phyloP scores from a whole-genome alignment of 2,797 vertebrate genomes.

The Urophycis tenuis region DNA sequence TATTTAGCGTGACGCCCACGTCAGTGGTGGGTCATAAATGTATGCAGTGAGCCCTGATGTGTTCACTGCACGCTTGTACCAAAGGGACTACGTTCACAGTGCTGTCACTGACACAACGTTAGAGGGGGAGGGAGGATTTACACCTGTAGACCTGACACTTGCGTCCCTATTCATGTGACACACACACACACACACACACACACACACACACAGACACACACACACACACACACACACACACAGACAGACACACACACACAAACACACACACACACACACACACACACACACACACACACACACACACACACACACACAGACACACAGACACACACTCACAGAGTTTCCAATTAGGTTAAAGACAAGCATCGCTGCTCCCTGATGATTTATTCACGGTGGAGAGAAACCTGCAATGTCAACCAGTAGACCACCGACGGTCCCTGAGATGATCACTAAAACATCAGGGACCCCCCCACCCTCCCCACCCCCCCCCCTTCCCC shows the following conservation, averaged over 20 bases:
- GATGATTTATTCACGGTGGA: neutral
- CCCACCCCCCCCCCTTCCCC: no score
- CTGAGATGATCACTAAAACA: neutral
- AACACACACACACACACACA: neutral
- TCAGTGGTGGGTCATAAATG: neutral
- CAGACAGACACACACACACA: neutral
- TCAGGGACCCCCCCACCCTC: neutral
- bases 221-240: neutral
- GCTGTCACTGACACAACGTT: neutral
- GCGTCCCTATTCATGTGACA: no score
- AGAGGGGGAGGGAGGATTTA: neutral
- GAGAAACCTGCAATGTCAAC: neutral
- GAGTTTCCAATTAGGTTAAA: constrained; percentile 42
- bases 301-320: neutral
- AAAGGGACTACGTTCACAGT: neutral
- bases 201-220: neutral
- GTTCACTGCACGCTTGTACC: neutral
- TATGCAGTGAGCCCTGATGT: neutral
- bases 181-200: neutral
- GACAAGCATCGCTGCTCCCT: constrained; percentile 6
- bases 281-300: neutral
- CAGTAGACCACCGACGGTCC: neutral
- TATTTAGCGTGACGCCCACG: neutral
- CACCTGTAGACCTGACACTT: neutral
- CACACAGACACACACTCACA: neutral